These are phyloP conservation scores for Tipula helvola DNA, from an alignment of 2,888 invertebrate species.

Conservation along the genomic window DNA sequence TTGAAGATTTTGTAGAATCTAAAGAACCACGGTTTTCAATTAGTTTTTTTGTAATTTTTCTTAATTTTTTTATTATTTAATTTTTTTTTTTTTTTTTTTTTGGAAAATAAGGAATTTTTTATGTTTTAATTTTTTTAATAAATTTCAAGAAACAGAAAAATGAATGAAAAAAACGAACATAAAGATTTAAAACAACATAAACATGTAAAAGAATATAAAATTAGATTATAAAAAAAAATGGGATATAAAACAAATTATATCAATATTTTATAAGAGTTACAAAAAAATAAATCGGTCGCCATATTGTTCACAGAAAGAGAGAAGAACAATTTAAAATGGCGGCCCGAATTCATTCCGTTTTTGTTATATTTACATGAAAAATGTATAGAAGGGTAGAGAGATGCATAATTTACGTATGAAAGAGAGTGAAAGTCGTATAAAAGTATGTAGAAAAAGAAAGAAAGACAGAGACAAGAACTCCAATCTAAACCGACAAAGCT, in stretches of 20 bases:
- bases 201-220: background rate
- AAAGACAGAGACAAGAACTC: background rate
- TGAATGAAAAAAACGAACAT: slow-evolving; percentile 5
- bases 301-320: background rate
- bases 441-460: background rate
- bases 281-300: background rate
- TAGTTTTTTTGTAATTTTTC: slow-evolving; percentile 19
- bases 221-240: background rate
- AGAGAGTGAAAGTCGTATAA: background rate
- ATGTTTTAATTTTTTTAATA: background rate
- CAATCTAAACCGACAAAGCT: slow-evolving; percentile 4
- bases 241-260: background rate
- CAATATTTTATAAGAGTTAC: background rate
- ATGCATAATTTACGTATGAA: background rate
- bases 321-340: background rate
- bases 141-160: background rate
- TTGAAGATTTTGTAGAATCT: slow-evolving; percentile 98
- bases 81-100: background rate
- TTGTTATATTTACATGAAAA: background rate
- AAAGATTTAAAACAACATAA: slow-evolving; percentile 1
- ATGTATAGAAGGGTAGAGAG: background rate
- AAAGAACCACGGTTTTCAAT: slow-evolving; percentile 46
- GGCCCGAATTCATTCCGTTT: background rate
- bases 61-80: slow-evolving; percentile 20
- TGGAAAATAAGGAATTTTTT: background rate